A percentile compares a stretch with the other conserved stretches of the same genome.
These are phyloP conservation scores for Sitodiplosis mosellana DNA, from an alignment of 1,140 invertebrate species.

Conservation along the genomic window DNA sequence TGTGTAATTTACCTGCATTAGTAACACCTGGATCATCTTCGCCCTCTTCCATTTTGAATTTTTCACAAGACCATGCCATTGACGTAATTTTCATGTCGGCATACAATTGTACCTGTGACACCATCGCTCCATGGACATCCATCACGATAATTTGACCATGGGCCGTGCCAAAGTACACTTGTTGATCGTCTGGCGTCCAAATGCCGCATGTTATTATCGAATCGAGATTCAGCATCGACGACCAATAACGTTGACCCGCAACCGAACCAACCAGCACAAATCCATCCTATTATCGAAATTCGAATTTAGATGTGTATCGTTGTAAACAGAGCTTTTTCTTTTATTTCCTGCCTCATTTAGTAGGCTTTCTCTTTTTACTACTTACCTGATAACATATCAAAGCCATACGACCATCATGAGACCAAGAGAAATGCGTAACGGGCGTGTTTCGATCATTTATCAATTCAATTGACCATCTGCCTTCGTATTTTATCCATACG, in stretches of 20 bases:
- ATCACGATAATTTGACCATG: conserved; percentile 87
- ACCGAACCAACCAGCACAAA: conserved; percentile 93
- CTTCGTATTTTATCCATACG: conserved; percentile 98
- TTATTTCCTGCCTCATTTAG: background rate
- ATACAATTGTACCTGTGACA: conserved; percentile 71
- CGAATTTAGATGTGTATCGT: too few species aligned
- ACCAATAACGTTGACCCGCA: conserved; percentile 94
- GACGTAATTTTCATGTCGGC: conserved; percentile 64
- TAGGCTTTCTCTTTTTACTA: background rate
- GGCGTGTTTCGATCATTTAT: conserved; percentile 96
- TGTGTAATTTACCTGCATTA: conserved; percentile 23
- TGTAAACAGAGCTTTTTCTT: too few species aligned
- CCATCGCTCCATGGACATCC: conserved; percentile 89
- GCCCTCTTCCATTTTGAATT: conserved; percentile 94
- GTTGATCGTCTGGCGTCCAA: conserved; percentile 95
- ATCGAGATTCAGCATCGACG: conserved; percentile 87
- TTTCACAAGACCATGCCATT: conserved; percentile 94
- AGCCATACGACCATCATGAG: conserved; percentile 94
- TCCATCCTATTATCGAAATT: conserved; percentile 46
- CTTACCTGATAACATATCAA: conserved; percentile 88
- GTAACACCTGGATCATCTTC: conserved; percentile 42
- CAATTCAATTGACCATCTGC: conserved; percentile 95
- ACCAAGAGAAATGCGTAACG: conserved; percentile 95
- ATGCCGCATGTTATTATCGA: conserved; percentile 87
- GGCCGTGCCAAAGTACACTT: conserved; percentile 90